phyloP scores from a whole-genome alignment of 2,113 vertebrate genomes.

The Camelus dromedarius region DNA sequence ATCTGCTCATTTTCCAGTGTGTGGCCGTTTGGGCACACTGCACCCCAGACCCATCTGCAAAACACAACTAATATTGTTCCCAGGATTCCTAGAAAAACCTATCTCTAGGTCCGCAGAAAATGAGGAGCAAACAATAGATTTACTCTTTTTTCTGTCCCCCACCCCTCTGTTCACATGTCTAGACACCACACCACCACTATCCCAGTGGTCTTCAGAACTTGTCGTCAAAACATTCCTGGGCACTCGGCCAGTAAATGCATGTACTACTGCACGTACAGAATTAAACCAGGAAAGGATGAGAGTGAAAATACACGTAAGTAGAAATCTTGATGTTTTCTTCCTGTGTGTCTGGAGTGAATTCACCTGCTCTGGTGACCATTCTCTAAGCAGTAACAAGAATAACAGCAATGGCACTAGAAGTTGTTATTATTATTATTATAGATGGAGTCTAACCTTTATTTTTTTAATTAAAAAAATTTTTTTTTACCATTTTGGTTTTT shows the following conservation, averaged over 20 bases:
- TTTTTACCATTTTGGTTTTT: too few species aligned
- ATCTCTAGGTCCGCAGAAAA: not conserved
- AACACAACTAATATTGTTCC: not conserved
- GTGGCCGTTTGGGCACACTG: not conserved
- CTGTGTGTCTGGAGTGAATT: fast-evolving
- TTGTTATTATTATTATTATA: too few species aligned
- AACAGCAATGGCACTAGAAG: not conserved
- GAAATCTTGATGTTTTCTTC: not conserved
- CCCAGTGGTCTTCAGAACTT: not conserved
- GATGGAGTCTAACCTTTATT: too few species aligned
- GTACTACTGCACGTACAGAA: not conserved
- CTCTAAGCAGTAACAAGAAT: not conserved
- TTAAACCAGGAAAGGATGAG: not conserved
- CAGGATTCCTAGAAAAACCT: not conserved
- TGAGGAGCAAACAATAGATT: not conserved
- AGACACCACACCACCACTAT: not conserved
- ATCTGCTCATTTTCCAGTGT: not conserved
- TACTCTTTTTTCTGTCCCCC: not conserved
- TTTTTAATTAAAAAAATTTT: too few species aligned
- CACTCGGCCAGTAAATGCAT: not conserved
- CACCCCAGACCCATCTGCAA: not conserved
- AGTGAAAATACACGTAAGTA: not conserved
- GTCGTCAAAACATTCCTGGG: not conserved
- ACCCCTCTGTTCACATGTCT: not conserved
- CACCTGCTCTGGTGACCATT: not conserved